Conservation (phyloP, 2,797 vertebrate species). For the Linurgus olivaceus region DNA sequence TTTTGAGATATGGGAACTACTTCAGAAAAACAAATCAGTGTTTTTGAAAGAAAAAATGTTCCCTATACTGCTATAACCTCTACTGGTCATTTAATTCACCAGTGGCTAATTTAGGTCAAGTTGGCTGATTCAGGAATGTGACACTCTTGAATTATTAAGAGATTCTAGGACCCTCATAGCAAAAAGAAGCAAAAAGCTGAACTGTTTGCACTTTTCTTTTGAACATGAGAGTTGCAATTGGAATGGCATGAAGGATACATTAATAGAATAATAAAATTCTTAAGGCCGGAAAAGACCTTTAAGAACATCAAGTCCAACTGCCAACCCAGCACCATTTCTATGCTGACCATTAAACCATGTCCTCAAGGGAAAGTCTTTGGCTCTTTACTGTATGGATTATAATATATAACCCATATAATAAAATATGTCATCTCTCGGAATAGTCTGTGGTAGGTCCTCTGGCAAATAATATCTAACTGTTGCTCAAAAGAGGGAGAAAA, state of each 20-base stretch:
- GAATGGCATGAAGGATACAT: not conserved
- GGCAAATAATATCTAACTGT: not conserved
- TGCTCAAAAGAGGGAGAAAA: not conserved
- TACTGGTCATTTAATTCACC: not conserved
- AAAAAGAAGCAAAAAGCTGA: not conserved
- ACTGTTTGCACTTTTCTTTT: not conserved
- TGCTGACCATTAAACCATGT: not conserved
- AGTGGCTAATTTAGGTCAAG: not conserved
- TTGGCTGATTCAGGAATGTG: not conserved
- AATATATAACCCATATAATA: not conserved
- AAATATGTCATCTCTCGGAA: not conserved
- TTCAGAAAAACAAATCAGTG: not conserved
- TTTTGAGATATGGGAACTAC: not conserved
- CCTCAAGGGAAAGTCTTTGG: not conserved
- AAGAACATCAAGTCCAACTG: not conserved
- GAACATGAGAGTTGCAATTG: not conserved
- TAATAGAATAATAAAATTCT: not conserved
- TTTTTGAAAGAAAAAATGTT: not conserved
- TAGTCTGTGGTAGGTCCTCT: not conserved
- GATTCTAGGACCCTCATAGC: not conserved
- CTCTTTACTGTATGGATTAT: not conserved
- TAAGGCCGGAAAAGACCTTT: not conserved
- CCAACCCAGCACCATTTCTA: not conserved
- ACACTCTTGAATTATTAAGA: not conserved
- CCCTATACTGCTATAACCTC: not conserved